These are phyloP conservation scores for Epistrophe grossulariae DNA, from an alignment of 2,888 invertebrate species.

Conservation along the genomic window DNA sequence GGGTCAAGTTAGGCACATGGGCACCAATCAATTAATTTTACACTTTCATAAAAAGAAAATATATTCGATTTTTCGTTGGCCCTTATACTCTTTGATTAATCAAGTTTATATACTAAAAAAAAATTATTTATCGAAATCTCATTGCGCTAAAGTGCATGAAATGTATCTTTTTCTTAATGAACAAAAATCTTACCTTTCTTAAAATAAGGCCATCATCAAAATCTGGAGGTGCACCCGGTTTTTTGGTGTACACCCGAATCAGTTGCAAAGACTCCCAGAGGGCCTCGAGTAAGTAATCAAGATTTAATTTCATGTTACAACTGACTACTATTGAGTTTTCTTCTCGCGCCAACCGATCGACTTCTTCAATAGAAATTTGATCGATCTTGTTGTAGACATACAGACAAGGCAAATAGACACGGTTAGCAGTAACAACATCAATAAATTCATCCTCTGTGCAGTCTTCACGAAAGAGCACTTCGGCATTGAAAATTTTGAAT, in stretches of 20 bases:
- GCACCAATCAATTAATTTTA: too few relatives aligned
- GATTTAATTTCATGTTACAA: conserved; percentile 99
- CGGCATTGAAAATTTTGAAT: conserved; percentile 98
- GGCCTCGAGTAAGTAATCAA: conserved; percentile 95
- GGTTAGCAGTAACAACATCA: conserved; percentile 98
- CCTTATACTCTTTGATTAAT: too few relatives aligned
- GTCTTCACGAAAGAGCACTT: conserved; percentile 98
- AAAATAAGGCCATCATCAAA: conserved; percentile 98
- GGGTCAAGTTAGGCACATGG: too few relatives aligned
- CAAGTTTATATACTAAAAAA: too few relatives aligned
- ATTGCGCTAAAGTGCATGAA: neutral
- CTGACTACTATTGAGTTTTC: conserved; percentile 96
- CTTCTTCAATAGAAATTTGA: conserved; percentile 99
- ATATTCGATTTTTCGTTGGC: too few relatives aligned
- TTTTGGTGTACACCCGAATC: conserved; percentile 99
- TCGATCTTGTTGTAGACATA: conserved; percentile 99
- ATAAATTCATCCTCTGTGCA: conserved; percentile 98
- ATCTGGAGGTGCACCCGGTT: conserved; percentile 98
- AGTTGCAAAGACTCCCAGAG: conserved; percentile 97
- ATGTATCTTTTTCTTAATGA: neutral
- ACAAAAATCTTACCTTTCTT: conserved; percentile 85
- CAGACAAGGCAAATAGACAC: conserved; percentile 97
- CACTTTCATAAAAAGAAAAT: too few relatives aligned
- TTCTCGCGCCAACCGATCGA: conserved; percentile 95
- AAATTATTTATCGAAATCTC: too few relatives aligned